These are phyloP conservation scores for Salpingus planirostris DNA, from an alignment of 2,888 invertebrate species.

Conservation along the genomic window DNA sequence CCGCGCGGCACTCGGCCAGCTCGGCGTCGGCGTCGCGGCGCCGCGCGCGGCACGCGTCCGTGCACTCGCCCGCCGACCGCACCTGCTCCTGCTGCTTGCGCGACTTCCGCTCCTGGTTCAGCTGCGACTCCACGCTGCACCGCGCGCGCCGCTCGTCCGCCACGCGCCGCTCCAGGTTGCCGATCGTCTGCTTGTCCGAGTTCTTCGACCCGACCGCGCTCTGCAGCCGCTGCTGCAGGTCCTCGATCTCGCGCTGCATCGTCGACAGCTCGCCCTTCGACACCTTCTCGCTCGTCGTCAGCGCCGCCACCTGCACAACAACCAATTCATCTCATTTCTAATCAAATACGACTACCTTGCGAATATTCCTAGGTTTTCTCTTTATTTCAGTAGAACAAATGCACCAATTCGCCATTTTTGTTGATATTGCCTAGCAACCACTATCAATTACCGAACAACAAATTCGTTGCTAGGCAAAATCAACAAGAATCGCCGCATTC, in stretches of 20 bases:
- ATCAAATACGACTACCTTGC: too few relatives aligned
- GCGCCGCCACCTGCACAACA: slow-evolving; percentile 50
- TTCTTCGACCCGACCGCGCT: slow-evolving; percentile 63
- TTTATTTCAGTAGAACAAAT: too few relatives aligned
- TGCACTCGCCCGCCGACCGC: slow-evolving; percentile 36
- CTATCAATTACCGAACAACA: too few relatives aligned
- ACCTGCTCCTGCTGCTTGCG: slow-evolving; percentile 47
- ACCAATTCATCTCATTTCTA: neutral
- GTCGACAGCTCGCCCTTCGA: slow-evolving; percentile 63
- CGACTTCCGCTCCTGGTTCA: slow-evolving; percentile 64
- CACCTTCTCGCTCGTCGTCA: slow-evolving; percentile 59
- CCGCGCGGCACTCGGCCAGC: slow-evolving; percentile 48
- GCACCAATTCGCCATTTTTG: too few relatives aligned
- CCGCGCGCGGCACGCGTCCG: slow-evolving; percentile 41
- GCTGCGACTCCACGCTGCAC: slow-evolving; percentile 61
- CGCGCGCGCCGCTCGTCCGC: slow-evolving; percentile 78
- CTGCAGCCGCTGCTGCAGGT: slow-evolving; percentile 74
- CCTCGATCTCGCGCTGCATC: slow-evolving; percentile 80
- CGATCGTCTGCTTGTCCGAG: slow-evolving; percentile 68
- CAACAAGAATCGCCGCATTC: too few relatives aligned
- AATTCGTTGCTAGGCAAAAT: too few relatives aligned
- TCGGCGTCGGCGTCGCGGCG: slow-evolving; percentile 55
- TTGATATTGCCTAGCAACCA: too few relatives aligned
- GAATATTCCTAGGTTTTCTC: too few relatives aligned
- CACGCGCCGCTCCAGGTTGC: slow-evolving; percentile 69